Base-by-base conservation (phyloP, 2,888 invertebrate species). In the Cybosia mesomella region DNA sequence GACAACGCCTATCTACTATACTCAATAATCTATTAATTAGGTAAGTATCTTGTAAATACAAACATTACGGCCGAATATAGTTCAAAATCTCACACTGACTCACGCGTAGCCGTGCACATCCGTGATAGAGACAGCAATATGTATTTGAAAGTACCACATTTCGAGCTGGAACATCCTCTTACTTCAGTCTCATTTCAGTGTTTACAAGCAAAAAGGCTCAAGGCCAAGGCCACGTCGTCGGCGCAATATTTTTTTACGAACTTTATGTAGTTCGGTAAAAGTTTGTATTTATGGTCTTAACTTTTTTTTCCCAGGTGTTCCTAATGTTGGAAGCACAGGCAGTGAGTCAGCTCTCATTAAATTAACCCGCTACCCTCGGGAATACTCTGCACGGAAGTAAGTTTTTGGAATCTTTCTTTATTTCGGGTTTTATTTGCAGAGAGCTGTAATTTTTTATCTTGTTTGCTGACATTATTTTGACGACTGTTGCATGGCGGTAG, bases 161-260 rank as follows among this genome's bases (percentile, higher is more conserved):
- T 49, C 3, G 5, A 43, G 7, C 0, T 1, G 18, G 18, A 49
- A 49, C 8, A 9, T 49, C 49, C n/a, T 57, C 63, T 5, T 28
- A 28, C 73, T 64, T 70, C 63, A 71, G 72, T 79, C 57, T 66
- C 39, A 71, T 69, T 54, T 2, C 15, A 24, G 21, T 54, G 59
- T 68, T 73, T 70, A 39, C 36, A 57, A 24, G 28, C 53, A 13
- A 11, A 63, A 53, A 67, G 57, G 55, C 66, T 66, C 60, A 43
- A 28, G 57, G 36, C 58, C n/a, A 34, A 59, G 62, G 62, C 64
- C n/a, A 57, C 64, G 61, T 63, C 60, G 66, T 58, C n/a, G n/a
- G n/a, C 43, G 2, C 34, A 54, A 34, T 13, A 22, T 65, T 63
- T 68, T 64, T 73, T 53, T 39, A 28, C 32, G n/a, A 28, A 59